Conservation (phyloP, 2,797 vertebrate genomes). For the Pipistrellus nathusii region DNA sequence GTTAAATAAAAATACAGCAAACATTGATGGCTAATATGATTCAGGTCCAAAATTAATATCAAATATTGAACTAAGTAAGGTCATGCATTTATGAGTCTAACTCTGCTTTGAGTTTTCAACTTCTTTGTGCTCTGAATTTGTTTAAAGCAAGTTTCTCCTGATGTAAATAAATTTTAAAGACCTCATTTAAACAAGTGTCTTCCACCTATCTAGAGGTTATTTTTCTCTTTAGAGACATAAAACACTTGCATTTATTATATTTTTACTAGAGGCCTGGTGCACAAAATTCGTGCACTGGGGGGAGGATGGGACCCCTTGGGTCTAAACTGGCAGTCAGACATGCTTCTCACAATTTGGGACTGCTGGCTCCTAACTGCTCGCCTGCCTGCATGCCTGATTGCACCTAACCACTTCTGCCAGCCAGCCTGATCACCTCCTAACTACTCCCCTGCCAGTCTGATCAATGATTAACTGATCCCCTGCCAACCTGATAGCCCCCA, state of each 20-base stretch:
- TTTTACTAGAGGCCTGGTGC: not conserved
- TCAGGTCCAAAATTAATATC: not conserved
- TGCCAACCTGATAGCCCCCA: no score
- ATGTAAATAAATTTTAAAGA: constrained; percentile 5
- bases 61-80: constrained; percentile 15
- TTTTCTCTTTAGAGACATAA: not conserved
- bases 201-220: not conserved
- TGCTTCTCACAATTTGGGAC: no score
- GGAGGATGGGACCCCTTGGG: no score
- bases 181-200: not conserved
- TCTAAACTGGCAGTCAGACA: no score
- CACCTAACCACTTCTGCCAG: no score
- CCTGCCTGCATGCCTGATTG: no score
- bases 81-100: not conserved
- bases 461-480: no score
- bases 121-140: constrained; percentile 9
- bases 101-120: constrained; percentile 9
- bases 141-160: not conserved
- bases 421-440: no score
- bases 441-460: no score
- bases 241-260: not conserved
- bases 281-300: no score
- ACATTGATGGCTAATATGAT: not conserved
- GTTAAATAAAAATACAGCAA: not conserved
- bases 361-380: no score